A percentile compares a stretch with the other conserved stretches of the same genome.
Evolutionary conservation across 1,140 invertebrate genomes (phyloP).

Genomic region (Hestina assimilis): DNA sequence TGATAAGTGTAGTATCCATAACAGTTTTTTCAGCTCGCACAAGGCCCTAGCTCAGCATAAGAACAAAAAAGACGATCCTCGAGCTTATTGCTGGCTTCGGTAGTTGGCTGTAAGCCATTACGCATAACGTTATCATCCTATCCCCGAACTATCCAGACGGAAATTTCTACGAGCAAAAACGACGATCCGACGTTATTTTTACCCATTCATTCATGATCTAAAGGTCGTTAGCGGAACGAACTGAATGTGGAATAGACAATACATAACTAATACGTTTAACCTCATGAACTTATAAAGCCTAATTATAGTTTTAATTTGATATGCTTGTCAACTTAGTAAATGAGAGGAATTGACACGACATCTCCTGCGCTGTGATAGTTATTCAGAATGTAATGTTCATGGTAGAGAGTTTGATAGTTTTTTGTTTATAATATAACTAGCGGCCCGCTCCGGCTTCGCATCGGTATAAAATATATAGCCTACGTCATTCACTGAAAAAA

Average conservation of each 20-base stretch:
- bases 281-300: neutral
- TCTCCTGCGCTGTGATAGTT: neutral
- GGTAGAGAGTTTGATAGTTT: no score
- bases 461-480: no score
- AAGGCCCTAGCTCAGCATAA: no score
- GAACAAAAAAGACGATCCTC: no score
- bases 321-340: neutral
- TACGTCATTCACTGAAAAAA: no score
- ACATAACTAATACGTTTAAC: slow-evolving; percentile 12
- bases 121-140: neutral
- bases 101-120: neutral
- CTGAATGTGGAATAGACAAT: slow-evolving; percentile 11
- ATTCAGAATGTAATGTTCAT: no score
- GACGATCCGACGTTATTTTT: slow-evolving; percentile 4
- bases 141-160: no score
- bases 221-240: slow-evolving; percentile 3
- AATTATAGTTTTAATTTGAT: slow-evolving; percentile 6
- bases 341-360: neutral
- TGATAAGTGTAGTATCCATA: no score
- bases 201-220: slow-evolving; percentile 2
- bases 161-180: slow-evolving; percentile 8
- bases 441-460: no score
- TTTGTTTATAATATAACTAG: no score
- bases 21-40: no score
- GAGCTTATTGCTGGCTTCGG: neutral